A percentile compares a stretch with the other conserved stretches of the same genome.
Evolutionary conservation across 2,113 vertebrate genomes (phyloP).

Genomic region (Triplophysa siluroides): DNA sequence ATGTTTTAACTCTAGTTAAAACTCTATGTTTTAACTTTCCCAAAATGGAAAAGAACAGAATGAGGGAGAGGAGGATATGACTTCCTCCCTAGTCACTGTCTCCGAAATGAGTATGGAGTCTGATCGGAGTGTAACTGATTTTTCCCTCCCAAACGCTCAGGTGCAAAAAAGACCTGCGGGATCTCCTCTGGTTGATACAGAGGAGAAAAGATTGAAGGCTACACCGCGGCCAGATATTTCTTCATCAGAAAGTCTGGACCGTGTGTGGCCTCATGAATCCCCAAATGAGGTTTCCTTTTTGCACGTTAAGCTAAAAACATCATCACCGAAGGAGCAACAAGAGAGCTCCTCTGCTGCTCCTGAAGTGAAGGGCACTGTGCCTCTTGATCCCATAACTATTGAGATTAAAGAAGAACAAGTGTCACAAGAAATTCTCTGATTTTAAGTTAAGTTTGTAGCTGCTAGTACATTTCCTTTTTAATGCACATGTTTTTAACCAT

Average conservation of each 20-base stretch:
- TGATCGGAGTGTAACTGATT: neutral
- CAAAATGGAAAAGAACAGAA: too few species aligned
- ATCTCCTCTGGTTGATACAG: neutral
- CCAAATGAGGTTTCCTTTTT: constrained; percentile 18
- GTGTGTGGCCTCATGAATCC: neutral
- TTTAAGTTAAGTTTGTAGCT: too few species aligned
- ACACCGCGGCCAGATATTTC: neutral
- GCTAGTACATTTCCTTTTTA: neutral
- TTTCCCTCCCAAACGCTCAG: neutral
- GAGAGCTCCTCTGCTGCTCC: neutral
- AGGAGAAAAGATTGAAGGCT: neutral
- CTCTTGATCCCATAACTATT: neutral
- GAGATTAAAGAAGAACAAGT: neutral
- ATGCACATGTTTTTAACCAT: constrained; percentile 24
- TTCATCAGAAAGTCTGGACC: neutral
- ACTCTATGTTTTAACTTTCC: too few species aligned
- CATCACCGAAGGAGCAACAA: neutral
- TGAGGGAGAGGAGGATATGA: neutral
- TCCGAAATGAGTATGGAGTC: neutral
- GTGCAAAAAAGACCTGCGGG: neutral
- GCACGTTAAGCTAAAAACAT: too few species aligned
- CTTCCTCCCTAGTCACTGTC: neutral
- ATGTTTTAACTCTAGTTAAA: too few species aligned
- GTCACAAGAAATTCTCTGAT: neutral
- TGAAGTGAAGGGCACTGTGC: neutral